Percentiles rank a stretch among this genome's conserved stretches.
phyloP scores from a whole-genome alignment of 1,140 invertebrate species.

The Drusus annulatus region DNA sequence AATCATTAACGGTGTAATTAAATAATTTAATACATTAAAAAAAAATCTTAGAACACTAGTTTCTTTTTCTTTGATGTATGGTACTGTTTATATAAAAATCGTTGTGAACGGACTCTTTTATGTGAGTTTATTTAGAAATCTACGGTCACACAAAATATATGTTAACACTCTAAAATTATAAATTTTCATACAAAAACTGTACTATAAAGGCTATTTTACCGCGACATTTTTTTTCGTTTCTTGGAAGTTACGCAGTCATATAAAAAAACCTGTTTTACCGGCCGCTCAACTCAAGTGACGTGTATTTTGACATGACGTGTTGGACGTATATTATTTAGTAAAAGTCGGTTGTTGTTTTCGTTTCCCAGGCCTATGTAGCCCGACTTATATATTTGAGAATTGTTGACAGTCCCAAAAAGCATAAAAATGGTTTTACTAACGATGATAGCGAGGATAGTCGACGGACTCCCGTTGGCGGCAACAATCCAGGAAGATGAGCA shows the following conservation, averaged over 20 bases:
- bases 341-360: slow-evolving; percentile 22
- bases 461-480: slow-evolving; percentile 95
- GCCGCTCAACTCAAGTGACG: slow-evolving; percentile 33
- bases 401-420: slow-evolving; percentile 29
- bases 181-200: no score
- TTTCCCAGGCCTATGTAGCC: neutral
- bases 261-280: slow-evolving; percentile 42
- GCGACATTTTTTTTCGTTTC: no score
- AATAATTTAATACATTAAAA: no score
- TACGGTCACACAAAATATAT: no score
- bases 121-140: no score
- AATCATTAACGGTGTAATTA: no score
- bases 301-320: slow-evolving; percentile 54
- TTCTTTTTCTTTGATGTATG: no score
- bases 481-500: slow-evolving; percentile 99
- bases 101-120: no score
- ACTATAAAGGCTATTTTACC: no score
- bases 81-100: no score
- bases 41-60: no score
- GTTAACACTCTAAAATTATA: no score
- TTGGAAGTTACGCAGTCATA: neutral
- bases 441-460: slow-evolving; percentile 95
- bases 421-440: slow-evolving; percentile 94
- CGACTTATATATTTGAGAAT: slow-evolving; percentile 13
- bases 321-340: slow-evolving; percentile 17